A percentile compares a stretch with the other conserved stretches of the same genome.
Evolutionary conservation across 2,888 invertebrate genomes (phyloP).

Genomic region (Oscheius sp.): DNA sequence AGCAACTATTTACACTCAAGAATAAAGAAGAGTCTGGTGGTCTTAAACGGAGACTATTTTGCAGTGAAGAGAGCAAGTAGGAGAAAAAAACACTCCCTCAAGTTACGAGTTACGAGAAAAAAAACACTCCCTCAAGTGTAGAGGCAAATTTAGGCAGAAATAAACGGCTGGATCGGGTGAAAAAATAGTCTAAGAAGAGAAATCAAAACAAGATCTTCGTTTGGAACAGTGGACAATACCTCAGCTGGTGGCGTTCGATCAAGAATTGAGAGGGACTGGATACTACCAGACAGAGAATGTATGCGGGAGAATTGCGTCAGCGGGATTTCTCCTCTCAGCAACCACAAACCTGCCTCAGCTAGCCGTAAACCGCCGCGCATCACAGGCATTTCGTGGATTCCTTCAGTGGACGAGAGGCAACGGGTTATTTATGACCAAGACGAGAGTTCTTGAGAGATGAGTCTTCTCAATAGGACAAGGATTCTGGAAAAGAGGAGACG

Average conservation of each 20-base stretch:
- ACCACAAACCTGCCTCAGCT: too few relatives aligned
- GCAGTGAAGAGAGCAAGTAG: not conserved
- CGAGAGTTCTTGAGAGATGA: not conserved
- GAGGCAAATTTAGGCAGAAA: too few relatives aligned
- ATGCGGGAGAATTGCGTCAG: too few relatives aligned
- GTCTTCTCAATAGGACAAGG: too few relatives aligned
- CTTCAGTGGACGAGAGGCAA: not conserved
- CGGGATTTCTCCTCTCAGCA: too few relatives aligned
- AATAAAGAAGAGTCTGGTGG: not conserved
- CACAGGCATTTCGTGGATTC: constrained; percentile 25
- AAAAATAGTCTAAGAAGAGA: not conserved
- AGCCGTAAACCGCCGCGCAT: constrained; percentile 1
- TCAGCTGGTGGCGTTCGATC: not conserved
- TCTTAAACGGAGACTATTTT: not conserved
- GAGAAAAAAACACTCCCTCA: too few relatives aligned
- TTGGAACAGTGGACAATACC: constrained; percentile 1
- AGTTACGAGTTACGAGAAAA: too few relatives aligned
- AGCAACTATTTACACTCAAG: not conserved
- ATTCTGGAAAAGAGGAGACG: not conserved
- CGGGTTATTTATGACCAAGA: constrained; percentile 5
- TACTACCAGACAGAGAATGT: too few relatives aligned
- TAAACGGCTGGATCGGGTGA: not conserved
- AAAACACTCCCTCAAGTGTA: too few relatives aligned
- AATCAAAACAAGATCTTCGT: not conserved
- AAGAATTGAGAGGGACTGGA: not conserved